These are phyloP conservation scores for Pogoniulus pusillus DNA, from an alignment of 2,797 vertebrate genomes.

Conservation along the genomic window DNA sequence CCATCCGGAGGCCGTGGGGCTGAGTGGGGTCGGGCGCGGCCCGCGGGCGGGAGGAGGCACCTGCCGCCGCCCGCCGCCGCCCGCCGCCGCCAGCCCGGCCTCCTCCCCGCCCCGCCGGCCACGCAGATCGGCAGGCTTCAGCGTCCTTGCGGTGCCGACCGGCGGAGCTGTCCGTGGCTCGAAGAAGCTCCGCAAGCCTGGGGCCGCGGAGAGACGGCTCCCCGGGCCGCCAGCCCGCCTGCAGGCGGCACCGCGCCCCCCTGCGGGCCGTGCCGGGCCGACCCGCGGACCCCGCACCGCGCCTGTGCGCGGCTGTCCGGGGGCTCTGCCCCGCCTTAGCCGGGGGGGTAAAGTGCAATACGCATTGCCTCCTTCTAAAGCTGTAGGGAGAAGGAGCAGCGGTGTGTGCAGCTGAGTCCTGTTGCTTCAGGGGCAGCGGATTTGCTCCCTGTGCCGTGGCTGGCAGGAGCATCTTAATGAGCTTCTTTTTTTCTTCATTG, in stretches of 20 bases:
- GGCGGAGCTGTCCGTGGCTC: not conserved
- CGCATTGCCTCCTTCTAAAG: not conserved
- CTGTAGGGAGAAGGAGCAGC: no score
- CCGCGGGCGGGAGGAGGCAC: not conserved
- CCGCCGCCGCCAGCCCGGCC: not conserved
- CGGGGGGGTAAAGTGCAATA: fast-evolving
- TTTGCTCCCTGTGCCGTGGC: not conserved
- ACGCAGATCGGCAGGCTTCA: not conserved
- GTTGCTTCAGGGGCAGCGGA: not conserved
- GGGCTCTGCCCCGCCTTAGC: not conserved
- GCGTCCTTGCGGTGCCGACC: not conserved
- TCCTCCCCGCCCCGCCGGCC: not conserved
- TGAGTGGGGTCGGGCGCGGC: not conserved
- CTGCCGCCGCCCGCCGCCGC: not conserved
- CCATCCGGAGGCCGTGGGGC: slow-evolving; percentile 16
- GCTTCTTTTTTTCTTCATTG: not conserved
- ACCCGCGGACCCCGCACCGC: not conserved
- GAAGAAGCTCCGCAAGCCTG: not conserved
- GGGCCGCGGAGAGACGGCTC: not conserved
- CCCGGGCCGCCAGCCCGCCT: not conserved
- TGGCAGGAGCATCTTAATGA: not conserved
- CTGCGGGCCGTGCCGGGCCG: not conserved
- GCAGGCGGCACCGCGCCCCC: not conserved
- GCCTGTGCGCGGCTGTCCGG: not conserved
- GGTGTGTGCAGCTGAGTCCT: not conserved